These are phyloP conservation scores for Rhopalosiphum maidis DNA, from an alignment of 1,140 invertebrate genomes.

Conservation along the genomic window DNA sequence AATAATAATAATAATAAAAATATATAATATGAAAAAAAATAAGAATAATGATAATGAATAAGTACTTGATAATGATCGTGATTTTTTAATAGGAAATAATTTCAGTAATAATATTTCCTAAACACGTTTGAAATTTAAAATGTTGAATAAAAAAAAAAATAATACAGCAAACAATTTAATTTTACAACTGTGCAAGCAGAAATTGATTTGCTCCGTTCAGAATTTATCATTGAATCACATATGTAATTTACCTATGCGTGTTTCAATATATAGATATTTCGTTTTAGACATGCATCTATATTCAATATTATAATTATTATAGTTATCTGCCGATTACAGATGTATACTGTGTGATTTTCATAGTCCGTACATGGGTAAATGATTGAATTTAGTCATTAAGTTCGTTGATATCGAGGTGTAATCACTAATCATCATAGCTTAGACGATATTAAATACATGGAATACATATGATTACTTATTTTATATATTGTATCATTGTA, in stretches of 20 bases:
- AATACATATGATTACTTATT: no score
- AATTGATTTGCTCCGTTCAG: background rate
- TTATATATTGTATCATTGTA: no score
- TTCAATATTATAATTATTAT: background rate
- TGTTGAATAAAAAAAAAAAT: background rate
- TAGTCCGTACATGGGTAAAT: background rate
- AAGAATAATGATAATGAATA: background rate
- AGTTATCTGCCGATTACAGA: background rate
- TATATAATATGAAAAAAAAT: background rate
- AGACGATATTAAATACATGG: no score
- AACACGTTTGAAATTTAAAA: background rate
- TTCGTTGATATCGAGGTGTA: background rate
- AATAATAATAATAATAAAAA: background rate
- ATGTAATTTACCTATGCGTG: background rate
- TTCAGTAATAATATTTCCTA: background rate
- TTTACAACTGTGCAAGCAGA: background rate
- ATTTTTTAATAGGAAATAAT: background rate
- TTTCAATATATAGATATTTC: background rate
- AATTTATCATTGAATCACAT: background rate
- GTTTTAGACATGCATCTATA: background rate
- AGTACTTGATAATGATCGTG: background rate
- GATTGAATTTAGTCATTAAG: background rate
- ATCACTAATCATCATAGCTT: background rate
- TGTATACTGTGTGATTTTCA: background rate
- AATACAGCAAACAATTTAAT: background rate